Conservation (phyloP, 2,797 vertebrate species). For the Macropus fuliginosus region DNA sequence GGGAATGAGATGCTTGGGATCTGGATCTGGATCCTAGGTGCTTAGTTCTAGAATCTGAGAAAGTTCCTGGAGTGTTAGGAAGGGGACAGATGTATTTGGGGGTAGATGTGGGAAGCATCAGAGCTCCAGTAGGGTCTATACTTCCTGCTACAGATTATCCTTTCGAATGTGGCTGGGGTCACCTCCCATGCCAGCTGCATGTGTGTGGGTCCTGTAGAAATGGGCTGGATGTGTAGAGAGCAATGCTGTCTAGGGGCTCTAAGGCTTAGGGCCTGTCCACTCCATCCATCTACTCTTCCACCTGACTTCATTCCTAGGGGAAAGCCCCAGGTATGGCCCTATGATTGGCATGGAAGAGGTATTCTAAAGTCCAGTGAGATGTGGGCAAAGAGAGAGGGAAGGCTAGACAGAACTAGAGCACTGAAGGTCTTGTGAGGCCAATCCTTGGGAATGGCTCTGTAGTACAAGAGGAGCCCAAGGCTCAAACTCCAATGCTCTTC, state of each 20-base stretch:
- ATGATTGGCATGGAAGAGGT: background rate
- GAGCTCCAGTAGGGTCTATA: background rate
- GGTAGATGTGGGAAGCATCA: background rate
- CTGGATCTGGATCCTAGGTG: too few relatives aligned
- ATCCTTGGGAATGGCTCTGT: background rate
- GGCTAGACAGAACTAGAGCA: background rate
- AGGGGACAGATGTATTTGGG: background rate
- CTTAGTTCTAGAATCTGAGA: background rate
- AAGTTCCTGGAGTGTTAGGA: background rate
- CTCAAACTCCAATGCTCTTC: background rate
- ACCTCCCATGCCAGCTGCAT: background rate
- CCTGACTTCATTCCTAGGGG: background rate
- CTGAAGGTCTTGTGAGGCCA: background rate
- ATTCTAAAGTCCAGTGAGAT: background rate
- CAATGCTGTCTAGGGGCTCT: background rate
- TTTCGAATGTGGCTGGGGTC: background rate
- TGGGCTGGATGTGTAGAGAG: background rate
- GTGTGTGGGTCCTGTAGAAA: background rate
- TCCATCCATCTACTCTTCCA: background rate
- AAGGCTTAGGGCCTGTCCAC: background rate
- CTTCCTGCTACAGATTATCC: background rate
- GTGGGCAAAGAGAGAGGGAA: background rate
- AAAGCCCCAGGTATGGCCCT: background rate
- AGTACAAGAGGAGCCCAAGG: background rate
- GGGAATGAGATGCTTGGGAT: background rate